Conservation (phyloP, 2,113 vertebrate species). For the Scophthalmus maximus region DNA sequence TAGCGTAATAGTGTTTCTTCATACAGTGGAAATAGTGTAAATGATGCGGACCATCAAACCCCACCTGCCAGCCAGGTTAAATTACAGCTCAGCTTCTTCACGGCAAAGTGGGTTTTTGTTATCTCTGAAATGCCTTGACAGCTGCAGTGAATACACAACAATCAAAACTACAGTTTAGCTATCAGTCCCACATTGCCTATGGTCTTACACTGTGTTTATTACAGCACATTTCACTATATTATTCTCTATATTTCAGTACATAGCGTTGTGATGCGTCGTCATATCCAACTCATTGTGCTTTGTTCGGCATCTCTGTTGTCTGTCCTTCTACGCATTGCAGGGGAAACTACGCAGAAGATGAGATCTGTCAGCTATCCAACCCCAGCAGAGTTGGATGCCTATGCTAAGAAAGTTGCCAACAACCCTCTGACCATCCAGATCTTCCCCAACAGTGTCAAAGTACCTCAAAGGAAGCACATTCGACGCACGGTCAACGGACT, state of each 20-base stretch:
- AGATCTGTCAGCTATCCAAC: conserved; percentile 98
- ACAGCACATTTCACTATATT: not conserved
- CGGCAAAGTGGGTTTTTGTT: too few relatives aligned
- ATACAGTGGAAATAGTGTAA: not conserved
- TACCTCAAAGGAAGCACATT: conserved; percentile 98
- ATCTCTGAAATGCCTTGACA: too few relatives aligned
- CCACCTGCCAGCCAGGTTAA: not conserved
- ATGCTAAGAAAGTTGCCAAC: conserved; percentile 99
- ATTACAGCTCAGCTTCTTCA: too few relatives aligned
- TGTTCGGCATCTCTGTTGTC: too few relatives aligned
- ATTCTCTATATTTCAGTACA: not conserved
- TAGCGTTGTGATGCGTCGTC: not conserved
- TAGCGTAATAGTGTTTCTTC: not conserved
- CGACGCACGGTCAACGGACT: conserved; percentile 98
- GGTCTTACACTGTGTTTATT: too few relatives aligned
- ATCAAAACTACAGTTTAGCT: not conserved
- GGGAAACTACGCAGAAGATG: conserved; percentile 99
- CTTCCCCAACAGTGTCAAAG: conserved; percentile 98
- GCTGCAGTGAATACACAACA: conserved; percentile 6
- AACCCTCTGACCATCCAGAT: conserved; percentile 98
- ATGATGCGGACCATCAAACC: not conserved
- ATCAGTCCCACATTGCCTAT: too few relatives aligned
- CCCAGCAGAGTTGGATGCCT: conserved; percentile 99
- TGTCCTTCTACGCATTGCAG: conserved; percentile 81
- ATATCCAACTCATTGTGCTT: too few relatives aligned